Evolutionary conservation across 2,888 invertebrate species (phyloP), one percentile per base, ranked within the genome.

Genomic region (Ochlodes sylvanus): DNA sequence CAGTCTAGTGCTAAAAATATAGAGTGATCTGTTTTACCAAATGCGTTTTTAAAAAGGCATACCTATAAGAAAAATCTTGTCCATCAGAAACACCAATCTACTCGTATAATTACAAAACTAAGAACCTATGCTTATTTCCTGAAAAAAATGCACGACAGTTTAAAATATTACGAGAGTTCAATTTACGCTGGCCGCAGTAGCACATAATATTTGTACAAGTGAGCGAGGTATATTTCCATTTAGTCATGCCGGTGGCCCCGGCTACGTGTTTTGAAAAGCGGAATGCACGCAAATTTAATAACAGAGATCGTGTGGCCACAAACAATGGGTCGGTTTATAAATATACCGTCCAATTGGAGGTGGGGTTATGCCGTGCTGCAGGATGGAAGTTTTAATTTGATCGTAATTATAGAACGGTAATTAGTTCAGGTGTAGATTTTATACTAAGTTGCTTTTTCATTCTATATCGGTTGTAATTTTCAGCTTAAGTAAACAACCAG

Each of bases 201-300:
- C 44, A 56, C 63, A 42, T 55, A 57, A 17, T 88, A 87, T 89
- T 88, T 87, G 82, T 64, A 78, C 81, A 82, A 79, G 81, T 85
- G 87, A 83, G 76, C 78, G 77, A 76, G 85, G 82, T 85, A 87
- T 85, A 88, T 89, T 88, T 86, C 83, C 84, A 80, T 79, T 82
- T 79, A 79, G 81, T 79, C 82, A 81, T 47, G 78, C 61, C 60
- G 54, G 55, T 67, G 42, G 60, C 17, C 55, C 44, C 80, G 77
- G 75, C 69, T 75, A 72, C 75, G 69, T 85, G 85, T 86, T 85
- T 85, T 86, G 85, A 85, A 84, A 81, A 75, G 79, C 74, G 82
- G 83, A 79, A 84, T 84, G 85, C 76, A 77, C 73, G 71, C 72
- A 69, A 73, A 76, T 82, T 80, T 81, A 78, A 84, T 82, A 84